Evolutionary conservation across 2,888 invertebrate species (phyloP), one percentile per base, ranked within the genome.

Genomic region (Myathropa florea): DNA sequence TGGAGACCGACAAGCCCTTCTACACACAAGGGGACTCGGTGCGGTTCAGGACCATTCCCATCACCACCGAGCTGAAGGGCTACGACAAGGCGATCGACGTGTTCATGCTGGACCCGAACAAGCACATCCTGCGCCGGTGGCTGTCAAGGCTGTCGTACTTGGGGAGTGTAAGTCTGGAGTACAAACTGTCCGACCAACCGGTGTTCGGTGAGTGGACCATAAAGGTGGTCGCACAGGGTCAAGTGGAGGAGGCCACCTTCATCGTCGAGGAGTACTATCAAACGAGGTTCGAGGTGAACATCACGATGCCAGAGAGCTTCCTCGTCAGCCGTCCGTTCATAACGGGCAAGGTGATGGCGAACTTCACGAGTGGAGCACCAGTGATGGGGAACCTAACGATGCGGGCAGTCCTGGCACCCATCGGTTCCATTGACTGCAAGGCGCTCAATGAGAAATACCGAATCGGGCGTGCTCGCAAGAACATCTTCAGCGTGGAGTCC

Each of bases 251-350:
- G 91, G 94, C 96, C 26, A 94, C 94, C 65, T 98, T 98, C 93
- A 91, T 95, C 10, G 97, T 98, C 0, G 97, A 98, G 91, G 98
- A 98, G 93, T 98, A 97, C 93, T 98, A 97, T 92, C 97, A 97
- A 92, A 97, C 97, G 0, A 94, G 97, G 89, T 98, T 97, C 92
- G 98, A 98, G 94, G 95, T 95, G 79, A 98, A 98, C 92, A 97
- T 98, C 0, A 97, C 97, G 0, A 97, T 98, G 96, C 97, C 97
- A 0, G 96, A 97, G 1, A 97, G 97, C 92, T 96, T 98, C 93
- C 96, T 97, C 92, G 96, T 96, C 90, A 96, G 96, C 28, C 97
- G 97, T 88, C 94, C 94, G 55, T 97, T 94, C 90, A 95, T 98
- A 90, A 94, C 95, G 90, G 98, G 98, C 0, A 94, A 95, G 4